phyloP scores from a whole-genome alignment of 2,888 invertebrate genomes.

The Tipula unca region DNA sequence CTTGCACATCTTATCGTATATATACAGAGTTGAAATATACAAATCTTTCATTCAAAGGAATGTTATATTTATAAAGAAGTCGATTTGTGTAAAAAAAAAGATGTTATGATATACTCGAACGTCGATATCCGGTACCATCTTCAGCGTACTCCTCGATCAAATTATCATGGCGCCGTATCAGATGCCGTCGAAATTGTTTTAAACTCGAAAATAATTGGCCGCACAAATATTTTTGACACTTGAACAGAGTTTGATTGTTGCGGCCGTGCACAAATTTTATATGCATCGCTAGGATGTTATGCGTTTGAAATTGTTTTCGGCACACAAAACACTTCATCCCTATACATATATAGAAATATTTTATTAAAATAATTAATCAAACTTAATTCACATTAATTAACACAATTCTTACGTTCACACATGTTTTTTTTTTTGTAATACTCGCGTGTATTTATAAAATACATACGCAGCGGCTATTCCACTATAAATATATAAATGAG shows the following conservation, averaged over 20 bases:
- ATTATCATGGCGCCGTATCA: neutral
- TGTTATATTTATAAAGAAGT: neutral
- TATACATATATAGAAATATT: neutral
- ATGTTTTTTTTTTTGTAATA: neutral
- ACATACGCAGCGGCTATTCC: neutral
- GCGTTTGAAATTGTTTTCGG: neutral
- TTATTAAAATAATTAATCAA: neutral
- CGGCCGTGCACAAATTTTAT: neutral
- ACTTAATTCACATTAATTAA: neutral
- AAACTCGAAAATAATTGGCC: neutral
- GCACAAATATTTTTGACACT: neutral
- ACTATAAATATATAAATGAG: neutral
- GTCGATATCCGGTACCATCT: neutral
- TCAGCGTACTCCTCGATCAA: neutral
- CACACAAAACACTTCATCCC: neutral
- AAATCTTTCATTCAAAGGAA: neutral
- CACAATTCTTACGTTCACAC: neutral
- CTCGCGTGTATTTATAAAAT: neutral
- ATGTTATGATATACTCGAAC: neutral
- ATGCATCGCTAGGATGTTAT: neutral
- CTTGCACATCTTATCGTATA: neutral
- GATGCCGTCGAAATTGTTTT: neutral
- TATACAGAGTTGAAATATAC: neutral
- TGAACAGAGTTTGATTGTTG: neutral
- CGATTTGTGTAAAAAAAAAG: neutral